These are phyloP conservation scores for Porites australiensis DNA, from an alignment of 64 coral and sea anemone species.

Conservation along the genomic window DNA sequence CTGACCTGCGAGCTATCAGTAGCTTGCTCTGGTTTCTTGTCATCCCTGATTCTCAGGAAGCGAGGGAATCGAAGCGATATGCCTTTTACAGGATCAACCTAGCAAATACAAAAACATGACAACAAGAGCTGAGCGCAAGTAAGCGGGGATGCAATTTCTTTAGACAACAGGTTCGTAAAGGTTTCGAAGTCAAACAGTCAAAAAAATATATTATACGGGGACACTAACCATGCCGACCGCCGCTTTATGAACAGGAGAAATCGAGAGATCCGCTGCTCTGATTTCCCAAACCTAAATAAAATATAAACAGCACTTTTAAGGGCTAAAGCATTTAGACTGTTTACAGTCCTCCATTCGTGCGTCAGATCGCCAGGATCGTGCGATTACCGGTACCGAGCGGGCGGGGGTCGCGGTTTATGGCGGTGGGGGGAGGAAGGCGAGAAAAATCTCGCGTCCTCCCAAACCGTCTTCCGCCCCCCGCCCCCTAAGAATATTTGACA, in stretches of 20 bases:
- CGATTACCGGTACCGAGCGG: too few relatives aligned
- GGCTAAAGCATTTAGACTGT: too few relatives aligned
- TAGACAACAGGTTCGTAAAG: neutral
- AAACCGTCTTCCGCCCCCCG: too few relatives aligned
- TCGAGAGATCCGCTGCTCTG: conserved; percentile 96
- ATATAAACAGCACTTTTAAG: neutral
- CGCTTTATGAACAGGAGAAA: conserved; percentile 98
- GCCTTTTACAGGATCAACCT: conserved; percentile 97
- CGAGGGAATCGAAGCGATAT: conserved; percentile 97
- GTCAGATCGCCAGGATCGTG: too few relatives aligned
- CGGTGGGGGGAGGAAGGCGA: too few relatives aligned
- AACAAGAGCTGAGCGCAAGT: neutral
- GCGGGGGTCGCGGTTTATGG: too few relatives aligned
- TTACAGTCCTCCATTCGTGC: too few relatives aligned
- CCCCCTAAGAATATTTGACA: too few relatives aligned
- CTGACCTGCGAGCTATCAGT: conserved; percentile 92
- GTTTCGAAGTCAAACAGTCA: neutral
- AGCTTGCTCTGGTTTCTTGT: conserved; percentile 97
- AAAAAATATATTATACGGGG: too few relatives aligned
- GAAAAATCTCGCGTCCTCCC: too few relatives aligned
- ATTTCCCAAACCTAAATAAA: conserved; percentile 92
- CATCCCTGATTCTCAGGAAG: conserved; percentile 92
- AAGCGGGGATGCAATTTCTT: neutral
- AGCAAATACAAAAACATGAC: neutral
- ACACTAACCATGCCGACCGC: conserved; percentile 83